Base-by-base conservation (phyloP, 2,888 invertebrate species). In the Alsophila aescularia region DNA sequence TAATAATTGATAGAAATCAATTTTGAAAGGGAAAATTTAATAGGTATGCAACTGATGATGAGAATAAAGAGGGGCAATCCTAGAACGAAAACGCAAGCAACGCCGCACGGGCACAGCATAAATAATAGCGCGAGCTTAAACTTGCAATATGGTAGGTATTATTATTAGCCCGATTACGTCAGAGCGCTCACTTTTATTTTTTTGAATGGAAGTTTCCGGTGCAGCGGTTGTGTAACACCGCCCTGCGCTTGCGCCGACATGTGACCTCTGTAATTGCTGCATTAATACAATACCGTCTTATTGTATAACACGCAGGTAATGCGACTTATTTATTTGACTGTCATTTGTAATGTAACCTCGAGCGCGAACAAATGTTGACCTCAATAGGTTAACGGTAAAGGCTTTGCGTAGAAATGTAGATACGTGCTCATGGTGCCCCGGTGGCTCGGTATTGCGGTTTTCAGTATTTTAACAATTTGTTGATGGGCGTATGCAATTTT, bases 131-230 rank as follows among this genome's bases (percentile, higher is more conserved):
- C 56, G 45, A 71, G 60, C 63, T 70, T 66, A 69, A 72, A 72
- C 67, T 64, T 70, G 67, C 76, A 75, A 74, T 77, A 75, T 72
- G 70, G 72, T 65, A 69, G 70, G 71, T 75, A 73, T 72, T 74
- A 67, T 72, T 75, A 69, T 70, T 69, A 67, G 60, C 61, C 58
- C 61, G 72, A 79, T 87, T 89, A 88, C 87, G 84, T 85, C 73
- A 72, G 69, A 75, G 81, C 88, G 71, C 85, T 89, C 90, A 86
- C 90, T 89, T 89, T 90, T 86, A 81, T 83, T 85, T 86, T 86
- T 87, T 81, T 82, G 83, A 83, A 85, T 58, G 64, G 82, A 79
- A 78, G 71, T 82, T 79, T 75, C 74, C 73, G 72, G 60, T 61
- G 57, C 58, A 41, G 15, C 37, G 24, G 37, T 79, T 77, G 56